phyloP scores from a whole-genome alignment of 2,888 invertebrate species.

The Pterostichus madidus region DNA sequence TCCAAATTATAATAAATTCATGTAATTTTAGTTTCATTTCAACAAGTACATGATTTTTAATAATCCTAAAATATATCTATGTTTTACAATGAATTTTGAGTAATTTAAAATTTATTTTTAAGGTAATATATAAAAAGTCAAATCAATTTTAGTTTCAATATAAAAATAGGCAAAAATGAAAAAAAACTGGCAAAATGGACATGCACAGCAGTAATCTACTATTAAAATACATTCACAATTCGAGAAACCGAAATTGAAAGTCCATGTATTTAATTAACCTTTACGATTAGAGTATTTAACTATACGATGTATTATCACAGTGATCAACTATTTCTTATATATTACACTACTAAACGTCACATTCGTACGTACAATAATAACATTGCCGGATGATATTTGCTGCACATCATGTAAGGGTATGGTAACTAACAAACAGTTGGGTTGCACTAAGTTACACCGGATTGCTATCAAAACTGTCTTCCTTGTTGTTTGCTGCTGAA shows the following conservation, averaged over 20 bases:
- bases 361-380: constrained; percentile 35
- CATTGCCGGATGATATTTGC: constrained; percentile 1
- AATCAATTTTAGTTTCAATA: constrained; percentile 34
- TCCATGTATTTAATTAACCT: constrained; percentile 38
- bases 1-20: constrained; percentile 52
- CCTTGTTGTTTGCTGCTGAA: constrained; percentile 18
- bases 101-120: neutral
- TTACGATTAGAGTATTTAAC: constrained; percentile 54
- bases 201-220: constrained; percentile 12
- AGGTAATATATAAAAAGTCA: constrained; percentile 30
- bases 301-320: constrained; percentile 64
- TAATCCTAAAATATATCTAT: constrained; percentile 51
- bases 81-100: constrained; percentile 14
- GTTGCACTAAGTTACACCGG: constrained; percentile 6
- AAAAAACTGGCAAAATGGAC: constrained; percentile 62
- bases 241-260: constrained; percentile 58
- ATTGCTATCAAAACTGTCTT: constrained; percentile 32
- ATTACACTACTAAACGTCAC: constrained; percentile 25
- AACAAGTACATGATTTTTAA: constrained; percentile 37
- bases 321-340: constrained; percentile 56
- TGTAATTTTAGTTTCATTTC: constrained; percentile 40
- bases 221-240: constrained; percentile 56
- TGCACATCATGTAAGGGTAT: constrained; percentile 13
- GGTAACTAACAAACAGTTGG: neutral
- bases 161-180: constrained; percentile 53